phyloP scores from a whole-genome alignment of 2,888 invertebrate genomes.

The Entomobrya proxima region DNA sequence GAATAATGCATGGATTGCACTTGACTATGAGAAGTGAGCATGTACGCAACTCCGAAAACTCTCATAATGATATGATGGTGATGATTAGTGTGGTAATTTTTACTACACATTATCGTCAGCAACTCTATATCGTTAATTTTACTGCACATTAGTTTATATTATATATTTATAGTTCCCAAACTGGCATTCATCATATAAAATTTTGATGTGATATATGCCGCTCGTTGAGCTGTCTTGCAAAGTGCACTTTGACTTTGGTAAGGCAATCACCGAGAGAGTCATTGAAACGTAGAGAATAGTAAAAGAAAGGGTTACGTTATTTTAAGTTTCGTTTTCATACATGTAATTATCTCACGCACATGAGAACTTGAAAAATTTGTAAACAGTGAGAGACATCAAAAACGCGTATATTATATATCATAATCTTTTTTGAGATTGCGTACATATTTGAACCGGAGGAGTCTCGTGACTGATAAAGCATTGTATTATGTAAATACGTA shows the following conservation, averaged over 20 bases:
- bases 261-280: conserved; percentile 16
- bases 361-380: conserved; percentile 58
- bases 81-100: conserved; percentile 9
- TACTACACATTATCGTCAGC: conserved; percentile 6
- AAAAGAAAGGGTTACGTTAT: conserved; percentile 48
- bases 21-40: conserved; percentile 28
- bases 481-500: neutral
- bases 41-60: neutral
- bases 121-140: neutral
- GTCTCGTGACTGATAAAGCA: neutral
- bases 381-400: neutral
- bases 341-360: conserved; percentile 58
- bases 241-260: neutral
- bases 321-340: conserved; percentile 53
- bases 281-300: neutral
- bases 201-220: neutral
- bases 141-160: neutral
- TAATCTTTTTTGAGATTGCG: neutral
- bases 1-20: conserved; percentile 37
- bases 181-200: neutral
- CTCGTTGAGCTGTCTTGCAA: neutral
- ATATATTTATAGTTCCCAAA: neutral
- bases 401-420: neutral
- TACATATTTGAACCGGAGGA: neutral
- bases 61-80: neutral